Evolutionary conservation across 2,797 vertebrate genomes (phyloP), one percentile per base, ranked within the genome.

Genomic region (Amblyopsis hoosieri): DNA sequence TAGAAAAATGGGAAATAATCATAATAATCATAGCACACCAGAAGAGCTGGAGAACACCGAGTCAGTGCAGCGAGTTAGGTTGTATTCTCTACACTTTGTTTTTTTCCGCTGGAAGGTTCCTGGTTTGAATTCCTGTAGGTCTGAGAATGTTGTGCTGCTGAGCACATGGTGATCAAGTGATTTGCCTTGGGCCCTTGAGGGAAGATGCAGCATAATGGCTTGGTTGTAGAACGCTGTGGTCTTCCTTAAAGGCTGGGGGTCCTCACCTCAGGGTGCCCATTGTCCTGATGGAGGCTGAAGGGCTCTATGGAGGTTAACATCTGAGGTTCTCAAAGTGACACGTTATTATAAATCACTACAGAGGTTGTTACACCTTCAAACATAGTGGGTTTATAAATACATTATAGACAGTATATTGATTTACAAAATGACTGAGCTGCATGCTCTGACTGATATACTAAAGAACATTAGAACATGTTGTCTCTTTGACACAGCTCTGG

Each of bases 161-260:
- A 87, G 77, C 92, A 92, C 92, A 93, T 92, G 93, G 79, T 68
- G 66, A 85, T 94, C 92, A 94, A 92, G 86, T 94, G 92, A 93
- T 90, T 80, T 53, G 81, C 87, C 81, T 79, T 70, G 54, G 84
- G 89, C 74, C 13, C 67, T 71, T 58, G 61, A 59, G 68, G 72
- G 66, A 68, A 57, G 71, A 71, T 65, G 58, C 48, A 51, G 77
- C 72, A 93, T 88, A 93, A 92, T 85, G 66, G 73, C 59, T 12
- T 57, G 2, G 73, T 91, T 93, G 89, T 93, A 85, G 59, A 54
- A 45, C 58, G 71, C 64, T 53, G 62, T 57, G 68, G 66, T 69
- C 53, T 66, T 74, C 63, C 73, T 71, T n/a, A 29, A 72, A 65
- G 69, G 66, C 71, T 74, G 62, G 53, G 61, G 76, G 55, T 82